Percentiles rank a stretch among this genome's conserved stretches.
Evolutionary conservation across 1,140 invertebrate genomes (phyloP).

Genomic region (Drosophila tani): DNA sequence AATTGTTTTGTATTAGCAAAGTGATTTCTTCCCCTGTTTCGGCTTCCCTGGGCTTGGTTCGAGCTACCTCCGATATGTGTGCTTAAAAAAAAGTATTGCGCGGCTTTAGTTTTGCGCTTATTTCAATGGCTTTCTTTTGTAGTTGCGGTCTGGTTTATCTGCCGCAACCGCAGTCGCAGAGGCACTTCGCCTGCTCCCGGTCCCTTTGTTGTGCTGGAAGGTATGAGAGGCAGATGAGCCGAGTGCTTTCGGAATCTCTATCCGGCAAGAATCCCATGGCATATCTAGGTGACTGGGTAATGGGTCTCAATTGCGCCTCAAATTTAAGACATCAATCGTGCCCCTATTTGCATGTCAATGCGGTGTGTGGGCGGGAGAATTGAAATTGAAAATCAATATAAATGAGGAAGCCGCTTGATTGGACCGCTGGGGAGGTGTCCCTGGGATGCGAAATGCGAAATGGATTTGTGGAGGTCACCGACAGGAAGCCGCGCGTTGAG

Average conservation of each 20-base stretch:
- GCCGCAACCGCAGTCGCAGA: slow-evolving; percentile 26
- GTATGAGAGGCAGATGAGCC: slow-evolving; percentile 23
- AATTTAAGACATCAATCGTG: slow-evolving; percentile 72
- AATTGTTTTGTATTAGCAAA: slow-evolving; percentile 76
- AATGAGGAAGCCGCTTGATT: slow-evolving; percentile 70
- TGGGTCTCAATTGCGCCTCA: slow-evolving; percentile 70
- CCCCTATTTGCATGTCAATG: slow-evolving; percentile 24
- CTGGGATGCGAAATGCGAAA: slow-evolving; percentile 9
- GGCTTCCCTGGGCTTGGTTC: slow-evolving; percentile 13
- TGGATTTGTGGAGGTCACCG: slow-evolving; percentile 51
- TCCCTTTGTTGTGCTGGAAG: slow-evolving; percentile 14
- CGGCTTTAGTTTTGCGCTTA: slow-evolving; percentile 71
- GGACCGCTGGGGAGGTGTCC: slow-evolving; percentile 24
- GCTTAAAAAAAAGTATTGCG: slow-evolving; percentile 79
- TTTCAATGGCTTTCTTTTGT: slow-evolving; percentile 69
- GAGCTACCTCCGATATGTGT: slow-evolving; percentile 60
- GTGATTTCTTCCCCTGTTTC: slow-evolving; percentile 55
- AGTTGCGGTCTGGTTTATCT: slow-evolving; percentile 53
- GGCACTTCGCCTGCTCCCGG: not conserved
- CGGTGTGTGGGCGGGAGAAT: slow-evolving; percentile 7
- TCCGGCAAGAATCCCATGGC: slow-evolving; percentile 34
- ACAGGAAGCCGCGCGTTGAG: slow-evolving; percentile 24
- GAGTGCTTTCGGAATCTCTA: slow-evolving; percentile 16
- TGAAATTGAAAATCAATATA: slow-evolving; percentile 68
- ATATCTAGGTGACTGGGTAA: slow-evolving; percentile 77